A percentile compares a stretch with the other conserved stretches of the same genome.
Evolutionary conservation across 2,888 invertebrate genomes (phyloP).

Genomic region (Heliconius sara): DNA sequence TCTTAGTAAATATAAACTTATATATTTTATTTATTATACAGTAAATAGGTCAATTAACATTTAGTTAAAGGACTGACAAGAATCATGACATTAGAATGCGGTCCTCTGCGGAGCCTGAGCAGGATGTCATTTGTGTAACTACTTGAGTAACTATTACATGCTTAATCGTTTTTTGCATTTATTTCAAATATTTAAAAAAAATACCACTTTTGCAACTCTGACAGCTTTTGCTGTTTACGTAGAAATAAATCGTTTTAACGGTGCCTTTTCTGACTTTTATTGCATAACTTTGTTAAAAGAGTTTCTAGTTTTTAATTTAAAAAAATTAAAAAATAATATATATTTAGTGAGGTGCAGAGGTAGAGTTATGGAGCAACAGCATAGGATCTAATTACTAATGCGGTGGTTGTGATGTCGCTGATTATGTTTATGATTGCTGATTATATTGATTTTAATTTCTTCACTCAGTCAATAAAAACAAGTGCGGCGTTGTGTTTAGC

Average conservation of each 20-base stretch:
- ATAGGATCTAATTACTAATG: too few species aligned
- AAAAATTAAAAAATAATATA: background rate
- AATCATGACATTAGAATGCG: background rate
- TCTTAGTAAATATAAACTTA: background rate
- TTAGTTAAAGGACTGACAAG: background rate
- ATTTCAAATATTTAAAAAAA: constrained; percentile 4
- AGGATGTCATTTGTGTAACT: constrained; percentile 7
- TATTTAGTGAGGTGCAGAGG: too few species aligned
- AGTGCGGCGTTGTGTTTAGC: too few species aligned
- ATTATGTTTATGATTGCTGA: too few species aligned
- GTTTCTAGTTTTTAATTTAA: background rate
- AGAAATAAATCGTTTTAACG: background rate
- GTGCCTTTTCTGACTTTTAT: background rate
- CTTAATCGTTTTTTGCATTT: constrained; percentile 15
- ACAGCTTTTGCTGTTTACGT: background rate
- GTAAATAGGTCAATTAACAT: constrained; percentile 26
- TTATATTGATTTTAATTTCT: too few species aligned
- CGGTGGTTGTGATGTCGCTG: too few species aligned
- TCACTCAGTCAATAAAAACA: too few species aligned
- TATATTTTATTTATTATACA: background rate
- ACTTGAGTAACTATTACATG: background rate
- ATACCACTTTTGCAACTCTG: background rate
- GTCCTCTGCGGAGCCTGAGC: background rate
- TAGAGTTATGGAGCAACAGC: too few species aligned
- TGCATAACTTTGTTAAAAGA: background rate